These are phyloP conservation scores for Mareca penelope DNA, from an alignment of 2,797 vertebrate genomes.

Conservation along the genomic window DNA sequence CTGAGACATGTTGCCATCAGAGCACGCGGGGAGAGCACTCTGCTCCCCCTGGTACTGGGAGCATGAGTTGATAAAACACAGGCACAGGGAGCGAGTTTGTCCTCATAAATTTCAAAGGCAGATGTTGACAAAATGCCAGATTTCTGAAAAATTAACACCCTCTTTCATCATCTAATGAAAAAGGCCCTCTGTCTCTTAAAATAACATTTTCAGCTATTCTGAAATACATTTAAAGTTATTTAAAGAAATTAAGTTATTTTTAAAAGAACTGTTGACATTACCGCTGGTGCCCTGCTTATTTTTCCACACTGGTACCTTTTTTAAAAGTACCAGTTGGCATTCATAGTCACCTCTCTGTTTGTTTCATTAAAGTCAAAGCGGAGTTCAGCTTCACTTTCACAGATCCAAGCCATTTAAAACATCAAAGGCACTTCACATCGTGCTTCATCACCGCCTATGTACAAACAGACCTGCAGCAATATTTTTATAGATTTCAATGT, in stretches of 20 bases:
- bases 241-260: constrained; percentile 37
- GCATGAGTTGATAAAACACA: constrained; percentile 7
- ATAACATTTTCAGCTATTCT: constrained; percentile 2
- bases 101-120: constrained; percentile 40
- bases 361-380: background rate
- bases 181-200: background rate
- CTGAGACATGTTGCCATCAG: background rate
- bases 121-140: constrained; percentile 12
- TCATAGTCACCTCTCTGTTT: constrained; percentile 37
- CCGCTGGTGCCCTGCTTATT: background rate
- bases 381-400: background rate
- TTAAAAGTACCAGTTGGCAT: background rate
- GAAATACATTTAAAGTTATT: constrained; percentile 20
- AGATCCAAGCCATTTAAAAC: background rate
- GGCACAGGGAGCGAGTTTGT: constrained; percentile 1
- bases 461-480: background rate
- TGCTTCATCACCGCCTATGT: background rate
- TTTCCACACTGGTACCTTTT: constrained; percentile 27
- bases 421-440: constrained; percentile 1
- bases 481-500: background rate
- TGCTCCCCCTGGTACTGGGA: constrained; percentile 23
- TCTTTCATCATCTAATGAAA: constrained; percentile 32
- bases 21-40: background rate
- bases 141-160: constrained; percentile 15
- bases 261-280: constrained; percentile 40